A percentile compares a stretch with the other conserved stretches of the same genome.
phyloP scores from a whole-genome alignment of 2,797 vertebrate species.

The Amniataba percoides region DNA sequence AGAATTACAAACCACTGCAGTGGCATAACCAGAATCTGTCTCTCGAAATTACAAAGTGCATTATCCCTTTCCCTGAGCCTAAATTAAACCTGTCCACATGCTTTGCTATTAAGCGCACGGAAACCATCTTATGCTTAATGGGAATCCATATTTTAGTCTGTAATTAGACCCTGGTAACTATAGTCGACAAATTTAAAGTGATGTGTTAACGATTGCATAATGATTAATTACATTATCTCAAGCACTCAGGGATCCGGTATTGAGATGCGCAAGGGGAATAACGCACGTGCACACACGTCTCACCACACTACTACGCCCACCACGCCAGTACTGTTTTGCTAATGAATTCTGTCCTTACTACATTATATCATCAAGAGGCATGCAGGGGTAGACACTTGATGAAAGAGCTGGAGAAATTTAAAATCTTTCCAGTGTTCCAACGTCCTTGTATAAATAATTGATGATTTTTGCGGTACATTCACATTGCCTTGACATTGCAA shows the following conservation, averaged over 20 bases:
- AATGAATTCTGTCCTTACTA: slow-evolving; percentile 51
- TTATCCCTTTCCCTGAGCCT: slow-evolving; percentile 39
- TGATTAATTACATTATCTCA: slow-evolving; percentile 65
- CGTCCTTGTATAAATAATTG: slow-evolving; percentile 78
- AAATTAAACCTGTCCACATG: slow-evolving; percentile 49
- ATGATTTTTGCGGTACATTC: slow-evolving; percentile 76
- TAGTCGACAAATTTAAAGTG: slow-evolving; percentile 59
- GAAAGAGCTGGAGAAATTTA: slow-evolving; percentile 72
- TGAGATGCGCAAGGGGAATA: slow-evolving; percentile 38
- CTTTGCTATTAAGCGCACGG: slow-evolving; percentile 43
- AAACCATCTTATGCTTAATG: slow-evolving; percentile 60
- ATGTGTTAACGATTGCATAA: slow-evolving; percentile 62
- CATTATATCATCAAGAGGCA: slow-evolving; percentile 55
- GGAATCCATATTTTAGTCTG: slow-evolving; percentile 64
- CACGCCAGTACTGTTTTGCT: slow-evolving; percentile 10
- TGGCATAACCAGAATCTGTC: slow-evolving; percentile 28
- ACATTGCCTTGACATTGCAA: slow-evolving; percentile 75
- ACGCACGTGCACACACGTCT: slow-evolving; percentile 11
- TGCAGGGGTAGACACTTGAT: slow-evolving; percentile 49
- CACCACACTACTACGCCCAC: background rate
- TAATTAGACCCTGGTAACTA: slow-evolving; percentile 64
- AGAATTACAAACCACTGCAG: background rate
- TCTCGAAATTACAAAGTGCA: slow-evolving; percentile 38
- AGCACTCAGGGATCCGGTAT: slow-evolving; percentile 50
- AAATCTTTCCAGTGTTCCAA: slow-evolving; percentile 84